phyloP scores from a whole-genome alignment of 2,888 invertebrate genomes.

The Polymixis lichenea region DNA sequence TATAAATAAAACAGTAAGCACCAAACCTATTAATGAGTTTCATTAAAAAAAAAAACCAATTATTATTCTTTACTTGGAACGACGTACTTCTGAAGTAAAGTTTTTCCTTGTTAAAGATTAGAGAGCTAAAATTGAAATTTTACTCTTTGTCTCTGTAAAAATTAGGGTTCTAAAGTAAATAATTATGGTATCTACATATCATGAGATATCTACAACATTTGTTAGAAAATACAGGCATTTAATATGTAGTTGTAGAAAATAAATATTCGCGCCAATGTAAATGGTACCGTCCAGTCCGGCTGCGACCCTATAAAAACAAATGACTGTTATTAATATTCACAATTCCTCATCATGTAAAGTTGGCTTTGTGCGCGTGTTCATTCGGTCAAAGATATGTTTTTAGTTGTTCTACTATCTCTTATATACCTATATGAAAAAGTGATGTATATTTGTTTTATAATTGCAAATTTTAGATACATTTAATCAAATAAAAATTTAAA shows the following conservation, averaged over 20 bases:
- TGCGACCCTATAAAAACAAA: constrained; percentile 60
- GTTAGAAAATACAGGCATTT: neutral
- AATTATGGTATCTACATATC: too few species aligned
- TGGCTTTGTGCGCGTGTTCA: constrained; percentile 37
- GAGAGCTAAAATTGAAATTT: neutral
- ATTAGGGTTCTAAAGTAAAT: neutral
- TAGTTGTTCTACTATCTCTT: neutral
- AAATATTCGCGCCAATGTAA: constrained; percentile 37
- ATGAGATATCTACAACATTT: neutral
- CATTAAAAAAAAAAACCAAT: neutral
- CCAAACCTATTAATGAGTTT: neutral
- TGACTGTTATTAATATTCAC: constrained; percentile 52
- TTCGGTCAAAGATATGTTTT: constrained; percentile 20
- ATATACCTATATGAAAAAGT: neutral
- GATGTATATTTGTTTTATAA: neutral
- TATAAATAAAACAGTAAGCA: constrained; percentile 8
- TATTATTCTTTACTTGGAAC: neutral
- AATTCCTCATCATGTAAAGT: constrained; percentile 44
- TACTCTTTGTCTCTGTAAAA: neutral
- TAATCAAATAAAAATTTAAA: neutral
- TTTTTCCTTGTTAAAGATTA: neutral
- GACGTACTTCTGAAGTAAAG: neutral
- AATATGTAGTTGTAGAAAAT: constrained; percentile 21
- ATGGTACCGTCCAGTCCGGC: constrained; percentile 46
- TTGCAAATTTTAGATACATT: neutral